Conservation (phyloP, 2,888 invertebrate genomes). For the Pilophorus perplexus region DNA sequence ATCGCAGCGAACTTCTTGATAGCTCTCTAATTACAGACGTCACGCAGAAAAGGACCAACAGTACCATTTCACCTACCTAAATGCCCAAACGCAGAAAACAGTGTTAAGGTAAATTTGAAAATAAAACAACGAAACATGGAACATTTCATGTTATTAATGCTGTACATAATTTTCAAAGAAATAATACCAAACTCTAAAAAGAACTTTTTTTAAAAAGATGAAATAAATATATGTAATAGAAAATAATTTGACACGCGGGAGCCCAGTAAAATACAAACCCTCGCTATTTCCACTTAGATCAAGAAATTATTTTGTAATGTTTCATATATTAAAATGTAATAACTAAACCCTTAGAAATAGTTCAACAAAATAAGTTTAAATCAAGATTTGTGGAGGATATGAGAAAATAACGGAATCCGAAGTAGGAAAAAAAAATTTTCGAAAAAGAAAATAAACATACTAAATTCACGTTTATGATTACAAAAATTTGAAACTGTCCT, state of each 20-base stretch:
- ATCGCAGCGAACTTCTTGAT: too few relatives aligned
- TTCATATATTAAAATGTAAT: constrained; percentile 24
- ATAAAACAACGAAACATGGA: constrained; percentile 20
- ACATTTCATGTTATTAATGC: constrained; percentile 34
- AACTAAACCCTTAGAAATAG: constrained; percentile 33
- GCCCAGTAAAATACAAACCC: background rate
- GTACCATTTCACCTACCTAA: too few relatives aligned
- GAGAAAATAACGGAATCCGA: background rate
- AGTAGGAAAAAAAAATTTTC: constrained; percentile 14
- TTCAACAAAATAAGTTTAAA: constrained; percentile 29
- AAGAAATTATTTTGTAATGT: constrained; percentile 11
- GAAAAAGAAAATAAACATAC: background rate
- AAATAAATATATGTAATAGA: constrained; percentile 10
- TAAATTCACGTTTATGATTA: constrained; percentile 9
- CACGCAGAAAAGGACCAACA: too few relatives aligned
- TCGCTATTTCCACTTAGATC: background rate
- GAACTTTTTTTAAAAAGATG: background rate
- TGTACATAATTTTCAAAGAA: constrained; percentile 19
- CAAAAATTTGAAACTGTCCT: constrained; percentile 10
- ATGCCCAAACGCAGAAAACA: too few relatives aligned
- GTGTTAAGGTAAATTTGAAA: too few relatives aligned
- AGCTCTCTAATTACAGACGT: too few relatives aligned
- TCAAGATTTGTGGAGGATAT: background rate
- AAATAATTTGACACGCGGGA: background rate
- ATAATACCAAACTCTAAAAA: constrained; percentile 8